Evolutionary conservation across 1,140 invertebrate species (phyloP), one percentile per base, ranked within the genome.

Genomic region (Calliphora vicina): DNA sequence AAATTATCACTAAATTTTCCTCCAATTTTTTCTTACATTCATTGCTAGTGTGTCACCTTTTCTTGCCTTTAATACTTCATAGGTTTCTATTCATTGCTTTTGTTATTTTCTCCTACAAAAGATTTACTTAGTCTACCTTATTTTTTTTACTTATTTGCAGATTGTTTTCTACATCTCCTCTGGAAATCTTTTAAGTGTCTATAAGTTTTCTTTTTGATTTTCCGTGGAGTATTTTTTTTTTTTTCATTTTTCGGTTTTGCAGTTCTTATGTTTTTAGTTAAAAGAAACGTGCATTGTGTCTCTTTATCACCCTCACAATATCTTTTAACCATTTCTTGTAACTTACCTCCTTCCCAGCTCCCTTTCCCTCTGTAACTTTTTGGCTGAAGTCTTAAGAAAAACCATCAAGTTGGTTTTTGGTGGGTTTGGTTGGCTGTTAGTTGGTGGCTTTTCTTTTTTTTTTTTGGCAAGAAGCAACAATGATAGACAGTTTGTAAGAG

Each of bases 291-390:
- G 74, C 35, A 78, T 43, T 78, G 10, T 78, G 74, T 23, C 74
- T 78, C 43, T 78, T 78, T 78, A 78, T 78, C 74, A 43, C 74
- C 74, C 74, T 43, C 74, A 78, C 74, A 78, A 78, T 78, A 78
- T 78, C 74, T 78, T 78, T 23, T 45, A 17, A n/a, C n/a, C n/a
- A n/a, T n/a, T n/a, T n/a, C n/a, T n/a, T n/a, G n/a, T n/a, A n/a
- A n/a, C n/a, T n/a, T n/a, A n/a, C n/a, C 42, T 78, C 29, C 25
- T 76, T 35, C 17, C 50, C 50, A 20, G 3, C n/a, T n/a, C n/a
- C n/a, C n/a, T n/a, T n/a, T 57, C 1, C 50, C 50, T 57, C 15
- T 57, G 15, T 57, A 17, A 5, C 17, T 17, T 57, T 57, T 57
- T 57, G 2, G 50, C 15, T 6, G 15, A 0, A n/a, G n/a, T 13